These are phyloP conservation scores for Amia ocellicauda DNA, from an alignment of 2,113 vertebrate species.

Conservation along the genomic window DNA sequence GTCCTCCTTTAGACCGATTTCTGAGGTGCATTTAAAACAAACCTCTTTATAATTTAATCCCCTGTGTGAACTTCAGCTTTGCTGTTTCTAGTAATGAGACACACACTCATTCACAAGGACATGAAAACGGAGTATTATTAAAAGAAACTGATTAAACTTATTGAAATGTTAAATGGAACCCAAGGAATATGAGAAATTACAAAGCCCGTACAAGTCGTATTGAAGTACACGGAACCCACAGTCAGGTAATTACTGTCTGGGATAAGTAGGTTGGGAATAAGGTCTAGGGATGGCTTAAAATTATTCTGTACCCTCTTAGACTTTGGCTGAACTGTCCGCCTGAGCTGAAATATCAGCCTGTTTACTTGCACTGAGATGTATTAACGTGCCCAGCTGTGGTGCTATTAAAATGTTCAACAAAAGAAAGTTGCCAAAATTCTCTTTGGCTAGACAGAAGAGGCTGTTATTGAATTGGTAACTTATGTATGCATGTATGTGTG, in stretches of 20 bases:
- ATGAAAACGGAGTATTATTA: conserved; percentile 27
- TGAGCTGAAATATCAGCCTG: not conserved
- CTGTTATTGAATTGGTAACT: conserved; percentile 63
- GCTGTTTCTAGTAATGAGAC: too few relatives aligned
- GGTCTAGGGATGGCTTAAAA: conserved; percentile 12
- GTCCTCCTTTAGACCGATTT: too few relatives aligned
- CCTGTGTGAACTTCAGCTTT: too few relatives aligned
- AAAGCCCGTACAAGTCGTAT: conserved; percentile 42
- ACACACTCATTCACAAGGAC: too few relatives aligned
- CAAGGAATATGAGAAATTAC: conserved; percentile 36
- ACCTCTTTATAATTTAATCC: too few relatives aligned
- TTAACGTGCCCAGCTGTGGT: not conserved
- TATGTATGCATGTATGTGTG: conserved; percentile 39
- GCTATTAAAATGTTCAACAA: not conserved
- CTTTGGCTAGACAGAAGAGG: not conserved
- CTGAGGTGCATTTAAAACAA: too few relatives aligned
- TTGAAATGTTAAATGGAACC: conserved; percentile 45
- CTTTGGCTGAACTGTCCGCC: conserved; percentile 1
- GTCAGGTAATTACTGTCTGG: conserved; percentile 29
- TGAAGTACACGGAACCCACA: conserved; percentile 22
- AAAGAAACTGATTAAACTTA: conserved; percentile 38
- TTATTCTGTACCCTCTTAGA: conserved; percentile 28
- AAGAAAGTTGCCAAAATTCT: not conserved
- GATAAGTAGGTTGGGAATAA: conserved; percentile 20
- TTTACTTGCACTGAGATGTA: not conserved